These are phyloP conservation scores for Coelinius sp. DNA, from an alignment of 2,888 invertebrate genomes.

Conservation along the genomic window DNA sequence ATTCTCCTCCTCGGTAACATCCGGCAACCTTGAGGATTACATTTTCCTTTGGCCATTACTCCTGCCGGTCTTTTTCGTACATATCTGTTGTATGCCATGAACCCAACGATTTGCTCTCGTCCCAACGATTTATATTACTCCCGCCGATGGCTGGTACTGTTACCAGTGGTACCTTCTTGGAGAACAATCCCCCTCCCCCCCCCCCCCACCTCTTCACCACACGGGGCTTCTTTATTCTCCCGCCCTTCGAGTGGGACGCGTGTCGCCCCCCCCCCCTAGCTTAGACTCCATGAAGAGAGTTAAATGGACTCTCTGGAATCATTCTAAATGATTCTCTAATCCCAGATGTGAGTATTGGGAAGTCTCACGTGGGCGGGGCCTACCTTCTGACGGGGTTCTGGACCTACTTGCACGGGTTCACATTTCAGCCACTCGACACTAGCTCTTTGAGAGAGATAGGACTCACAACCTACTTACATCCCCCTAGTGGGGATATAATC, in stretches of 20 bases:
- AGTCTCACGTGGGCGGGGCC: too few relatives aligned
- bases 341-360: not conserved
- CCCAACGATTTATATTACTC: conserved; percentile 62
- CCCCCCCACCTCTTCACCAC: not conserved
- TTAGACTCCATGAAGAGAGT: not conserved
- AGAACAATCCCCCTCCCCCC: not conserved
- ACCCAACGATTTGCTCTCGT: conserved; percentile 64
- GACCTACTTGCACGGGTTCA: not conserved
- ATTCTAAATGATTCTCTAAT: not conserved
- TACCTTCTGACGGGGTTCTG: too few relatives aligned
- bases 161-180: conserved; percentile 55
- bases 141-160: conserved; percentile 60
- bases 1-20: conserved; percentile 12
- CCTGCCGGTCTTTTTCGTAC: conserved; percentile 47
- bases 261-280: too few relatives aligned
- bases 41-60: conserved; percentile 21
- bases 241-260: conserved; percentile 6
- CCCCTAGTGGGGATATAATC: too few relatives aligned
- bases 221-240: not conserved
- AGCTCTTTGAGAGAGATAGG: too few relatives aligned
- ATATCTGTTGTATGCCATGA: conserved; percentile 53
- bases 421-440: not conserved
- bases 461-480: too few relatives aligned
- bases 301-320: not conserved
- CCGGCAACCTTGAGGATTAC: conserved; percentile 22